phyloP scores from a whole-genome alignment of 2,888 invertebrate genomes.

The Nomada fabriciana region DNA sequence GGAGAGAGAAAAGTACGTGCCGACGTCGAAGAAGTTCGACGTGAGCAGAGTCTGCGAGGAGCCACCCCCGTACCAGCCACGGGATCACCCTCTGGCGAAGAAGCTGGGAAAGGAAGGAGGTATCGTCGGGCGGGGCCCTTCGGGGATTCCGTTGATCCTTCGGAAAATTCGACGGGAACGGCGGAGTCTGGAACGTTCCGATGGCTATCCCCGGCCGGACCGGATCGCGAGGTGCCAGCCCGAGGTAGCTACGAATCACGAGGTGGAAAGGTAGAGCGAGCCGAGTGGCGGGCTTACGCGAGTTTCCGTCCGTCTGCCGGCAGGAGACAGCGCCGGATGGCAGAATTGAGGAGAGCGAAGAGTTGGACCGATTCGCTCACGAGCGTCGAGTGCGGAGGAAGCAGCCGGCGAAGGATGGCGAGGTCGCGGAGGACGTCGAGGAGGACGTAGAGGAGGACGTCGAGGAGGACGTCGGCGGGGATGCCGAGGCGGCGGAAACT shows the following conservation, averaged over 20 bases:
- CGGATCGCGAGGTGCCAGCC: background rate
- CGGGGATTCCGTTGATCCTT: slow-evolving; percentile 85
- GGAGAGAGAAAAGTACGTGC: slow-evolving; percentile 74
- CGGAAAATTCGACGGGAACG: slow-evolving; percentile 84
- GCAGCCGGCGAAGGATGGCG: background rate
- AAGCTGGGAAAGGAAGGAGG: slow-evolving; percentile 85
- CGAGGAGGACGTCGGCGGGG: background rate
- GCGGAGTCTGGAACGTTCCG: slow-evolving; percentile 78
- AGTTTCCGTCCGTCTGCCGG: background rate
- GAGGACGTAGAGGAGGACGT: background rate
- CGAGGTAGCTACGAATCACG: slow-evolving; percentile 41
- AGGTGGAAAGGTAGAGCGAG: slow-evolving; percentile 4
- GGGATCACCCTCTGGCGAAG: slow-evolving; percentile 82
- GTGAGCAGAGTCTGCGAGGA: slow-evolving; percentile 71
- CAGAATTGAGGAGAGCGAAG: slow-evolving; percentile 15
- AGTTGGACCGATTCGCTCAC: slow-evolving; percentile 60
- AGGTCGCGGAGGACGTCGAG: background rate
- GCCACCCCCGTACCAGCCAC: slow-evolving; percentile 38
- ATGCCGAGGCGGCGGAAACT: slow-evolving; percentile 54
- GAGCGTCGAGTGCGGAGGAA: slow-evolving; percentile 1
- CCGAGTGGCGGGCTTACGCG: background rate
- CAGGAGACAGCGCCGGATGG: background rate
- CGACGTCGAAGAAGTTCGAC: slow-evolving; percentile 74
- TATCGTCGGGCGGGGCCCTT: slow-evolving; percentile 87
- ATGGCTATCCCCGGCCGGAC: background rate